Evolutionary conservation across 2,113 vertebrate genomes (phyloP), one percentile per base, ranked within the genome.

Genomic region (Xyrauchen texanus): DNA sequence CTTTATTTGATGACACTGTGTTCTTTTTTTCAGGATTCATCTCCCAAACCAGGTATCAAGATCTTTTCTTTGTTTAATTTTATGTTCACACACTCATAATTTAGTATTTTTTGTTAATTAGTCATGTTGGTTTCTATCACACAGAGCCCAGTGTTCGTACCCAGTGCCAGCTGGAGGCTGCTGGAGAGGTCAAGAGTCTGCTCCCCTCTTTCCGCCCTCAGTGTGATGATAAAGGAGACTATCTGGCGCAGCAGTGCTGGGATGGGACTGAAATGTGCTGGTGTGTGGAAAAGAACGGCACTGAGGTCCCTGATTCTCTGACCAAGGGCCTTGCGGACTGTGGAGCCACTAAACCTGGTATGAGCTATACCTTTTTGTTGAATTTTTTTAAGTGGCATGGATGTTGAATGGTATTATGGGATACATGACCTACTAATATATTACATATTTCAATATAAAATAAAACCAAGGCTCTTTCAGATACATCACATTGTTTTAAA

Each of bases 221-320:
- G 85, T 99, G 97, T 2, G 96, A 98, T 9, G 86, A 90, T 85
- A 89, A 91, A 0, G 98, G 98, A 4, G 87, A 90, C 88, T 99
- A 95, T 90, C 42, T 76, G 84, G 89, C 95, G 65, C 90, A 91
- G 84, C 98, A 99, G 91, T 99, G 98, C 93, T 88, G 88, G 83
- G 63, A 78, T 52, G 62, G 91, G 84, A 94, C 89, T 0, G 92
- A 93, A 57, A 93, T 76, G 85, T 99, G 98, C 93, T 99, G 97
- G 97, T 99, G 98, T 64, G 93, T 91, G 91, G 94, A 96, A 84
- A 85, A 88, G 85, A 88, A 90, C 0, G 98, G 98, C 83, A 89
- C 76, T 3, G 8, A 62, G 89, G 88, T 96, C 7, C 79, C 90
- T 62, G 90, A 88, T 87, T 94, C 95, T 76, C 11, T 44, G 71